Conservation (phyloP, 2,888 invertebrate genomes). For the Standfussiana lucernea region DNA sequence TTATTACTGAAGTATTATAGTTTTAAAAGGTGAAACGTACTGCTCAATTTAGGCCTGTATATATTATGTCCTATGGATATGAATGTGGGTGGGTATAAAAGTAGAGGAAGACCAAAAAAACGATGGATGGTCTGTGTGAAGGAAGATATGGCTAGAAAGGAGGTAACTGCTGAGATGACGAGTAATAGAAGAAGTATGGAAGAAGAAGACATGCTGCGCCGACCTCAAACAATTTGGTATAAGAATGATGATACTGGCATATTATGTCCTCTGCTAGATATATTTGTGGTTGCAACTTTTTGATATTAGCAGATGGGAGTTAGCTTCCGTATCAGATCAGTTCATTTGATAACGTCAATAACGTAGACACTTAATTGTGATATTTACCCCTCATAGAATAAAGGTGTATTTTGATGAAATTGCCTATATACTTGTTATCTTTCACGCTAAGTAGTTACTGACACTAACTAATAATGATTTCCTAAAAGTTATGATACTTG, state of each 20-base stretch:
- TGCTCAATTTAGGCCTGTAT: not conserved
- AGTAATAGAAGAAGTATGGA: too few species aligned
- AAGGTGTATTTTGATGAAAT: not conserved
- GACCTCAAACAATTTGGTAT: too few species aligned
- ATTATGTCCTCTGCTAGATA: not conserved
- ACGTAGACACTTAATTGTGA: not conserved
- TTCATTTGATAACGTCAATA: not conserved
- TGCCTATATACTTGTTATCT: not conserved
- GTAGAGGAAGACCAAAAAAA: too few species aligned
- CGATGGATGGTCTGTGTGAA: too few species aligned
- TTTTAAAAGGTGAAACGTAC: not conserved
- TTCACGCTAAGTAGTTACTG: not conserved
- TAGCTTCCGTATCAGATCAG: not conserved
- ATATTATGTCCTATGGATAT: too few species aligned
- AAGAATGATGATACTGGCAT: too few species aligned
- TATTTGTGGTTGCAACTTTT: not conserved
- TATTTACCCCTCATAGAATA: not conserved
- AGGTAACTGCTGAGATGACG: too few species aligned
- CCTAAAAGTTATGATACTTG: not conserved
- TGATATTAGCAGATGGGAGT: not conserved
- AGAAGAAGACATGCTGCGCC: too few species aligned
- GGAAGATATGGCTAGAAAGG: too few species aligned
- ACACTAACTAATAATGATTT: not conserved
- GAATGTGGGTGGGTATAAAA: too few species aligned
- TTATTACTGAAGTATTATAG: slow-evolving; percentile 6